These are phyloP conservation scores for Pogonocichla stellata DNA, from an alignment of 2,113 vertebrate species.

Conservation along the genomic window DNA sequence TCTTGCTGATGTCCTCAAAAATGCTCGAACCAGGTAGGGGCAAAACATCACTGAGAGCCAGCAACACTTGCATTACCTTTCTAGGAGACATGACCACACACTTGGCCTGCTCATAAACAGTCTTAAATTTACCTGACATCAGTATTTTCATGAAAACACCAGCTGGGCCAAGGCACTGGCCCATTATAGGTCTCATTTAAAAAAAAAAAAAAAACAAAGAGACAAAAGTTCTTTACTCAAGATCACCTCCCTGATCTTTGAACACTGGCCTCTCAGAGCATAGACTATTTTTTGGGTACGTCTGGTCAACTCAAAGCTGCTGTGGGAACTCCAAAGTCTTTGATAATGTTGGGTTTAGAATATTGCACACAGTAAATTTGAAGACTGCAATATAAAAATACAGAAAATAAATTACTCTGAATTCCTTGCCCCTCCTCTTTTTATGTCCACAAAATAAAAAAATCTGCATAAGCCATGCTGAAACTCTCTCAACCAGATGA, in stretches of 20 bases:
- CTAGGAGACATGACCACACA: neutral
- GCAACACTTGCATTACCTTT: neutral
- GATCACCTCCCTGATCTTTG: neutral
- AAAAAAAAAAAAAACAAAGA: neutral
- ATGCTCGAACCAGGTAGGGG: neutral
- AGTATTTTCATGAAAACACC: neutral
- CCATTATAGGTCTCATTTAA: neutral
- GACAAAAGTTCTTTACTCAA: neutral
- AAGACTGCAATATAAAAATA: neutral
- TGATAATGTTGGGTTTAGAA: neutral
- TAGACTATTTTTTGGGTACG: neutral
- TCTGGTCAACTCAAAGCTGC: neutral
- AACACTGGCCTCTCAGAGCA: neutral
- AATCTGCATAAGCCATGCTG: neutral
- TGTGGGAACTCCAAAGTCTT: neutral
- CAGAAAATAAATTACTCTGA: neutral
- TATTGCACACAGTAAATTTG: neutral
- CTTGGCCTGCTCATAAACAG: neutral
- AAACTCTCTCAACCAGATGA: slow-evolving; percentile 20
- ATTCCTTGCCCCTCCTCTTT: neutral
- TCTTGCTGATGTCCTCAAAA: neutral
- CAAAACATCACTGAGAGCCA: neutral
- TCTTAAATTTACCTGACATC: neutral
- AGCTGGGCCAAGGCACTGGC: neutral
- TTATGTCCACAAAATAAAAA: neutral